phyloP scores from a whole-genome alignment of 2,113 vertebrate genomes.

The Nibea coibor region DNA sequence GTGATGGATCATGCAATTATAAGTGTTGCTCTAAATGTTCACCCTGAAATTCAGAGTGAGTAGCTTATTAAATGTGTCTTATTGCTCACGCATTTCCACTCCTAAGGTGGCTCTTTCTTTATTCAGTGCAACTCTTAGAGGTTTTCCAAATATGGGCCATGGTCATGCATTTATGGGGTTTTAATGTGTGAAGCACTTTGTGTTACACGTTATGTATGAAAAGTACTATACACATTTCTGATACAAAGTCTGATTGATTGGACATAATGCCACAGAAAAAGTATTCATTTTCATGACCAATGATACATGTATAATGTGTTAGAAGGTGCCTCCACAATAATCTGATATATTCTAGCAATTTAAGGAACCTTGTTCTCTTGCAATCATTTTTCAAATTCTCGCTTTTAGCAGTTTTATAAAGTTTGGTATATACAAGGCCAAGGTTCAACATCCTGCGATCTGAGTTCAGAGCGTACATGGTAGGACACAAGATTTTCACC shows the following conservation, averaged over 20 bases:
- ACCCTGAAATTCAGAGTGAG: neutral
- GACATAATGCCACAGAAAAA: neutral
- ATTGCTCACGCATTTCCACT: neutral
- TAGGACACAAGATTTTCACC: neutral
- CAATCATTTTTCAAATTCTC: neutral
- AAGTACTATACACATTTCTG: too few species aligned
- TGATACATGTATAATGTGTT: neutral
- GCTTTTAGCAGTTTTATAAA: neutral
- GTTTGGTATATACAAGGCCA: too few species aligned
- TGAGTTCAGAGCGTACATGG: neutral
- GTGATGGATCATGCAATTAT: neutral
- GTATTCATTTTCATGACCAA: neutral
- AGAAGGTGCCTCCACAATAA: neutral
- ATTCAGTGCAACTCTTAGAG: neutral
- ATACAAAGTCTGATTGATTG: too few species aligned
- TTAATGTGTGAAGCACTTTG: too few species aligned
- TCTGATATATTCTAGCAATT: too few species aligned
- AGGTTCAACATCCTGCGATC: neutral
- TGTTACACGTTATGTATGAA: too few species aligned
- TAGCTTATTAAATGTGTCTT: neutral
- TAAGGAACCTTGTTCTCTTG: too few species aligned
- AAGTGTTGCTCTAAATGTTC: neutral
- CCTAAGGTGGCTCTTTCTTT: neutral
- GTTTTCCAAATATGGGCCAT: neutral
- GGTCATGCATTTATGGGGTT: too few species aligned